phyloP scores from a whole-genome alignment of 2,113 vertebrate genomes.

The Scopus umbretta region DNA sequence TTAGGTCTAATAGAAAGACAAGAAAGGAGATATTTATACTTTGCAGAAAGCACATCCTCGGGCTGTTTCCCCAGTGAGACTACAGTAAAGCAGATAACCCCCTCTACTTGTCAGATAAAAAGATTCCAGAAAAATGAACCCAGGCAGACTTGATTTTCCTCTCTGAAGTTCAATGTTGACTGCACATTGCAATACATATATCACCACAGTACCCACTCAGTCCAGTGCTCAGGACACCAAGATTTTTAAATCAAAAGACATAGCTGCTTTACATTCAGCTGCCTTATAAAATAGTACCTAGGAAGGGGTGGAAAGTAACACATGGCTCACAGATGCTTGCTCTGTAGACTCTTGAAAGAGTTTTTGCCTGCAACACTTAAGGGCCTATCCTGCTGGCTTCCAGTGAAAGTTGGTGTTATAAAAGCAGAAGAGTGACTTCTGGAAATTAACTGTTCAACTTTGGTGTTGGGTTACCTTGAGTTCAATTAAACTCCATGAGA shows the following conservation, averaged over 20 bases:
- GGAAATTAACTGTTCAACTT: background rate
- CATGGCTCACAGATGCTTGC: background rate
- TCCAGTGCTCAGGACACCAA: background rate
- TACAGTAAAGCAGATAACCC: background rate
- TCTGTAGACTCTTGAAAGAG: background rate
- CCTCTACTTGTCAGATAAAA: background rate
- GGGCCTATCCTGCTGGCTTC: background rate
- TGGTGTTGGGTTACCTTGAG: background rate
- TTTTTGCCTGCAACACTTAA: background rate
- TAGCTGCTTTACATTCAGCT: background rate
- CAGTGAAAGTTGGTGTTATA: background rate
- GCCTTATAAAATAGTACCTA: background rate
- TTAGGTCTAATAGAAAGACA: background rate
- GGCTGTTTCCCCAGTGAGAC: background rate
- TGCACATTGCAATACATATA: rapidly evolving
- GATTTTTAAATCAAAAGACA: background rate
- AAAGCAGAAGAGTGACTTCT: background rate
- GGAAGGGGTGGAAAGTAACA: background rate
- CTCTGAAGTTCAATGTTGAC: background rate
- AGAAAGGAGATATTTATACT: background rate
- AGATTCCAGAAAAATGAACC: background rate
- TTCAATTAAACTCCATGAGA: background rate
- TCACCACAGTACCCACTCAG: background rate
- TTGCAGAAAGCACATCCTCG: background rate
- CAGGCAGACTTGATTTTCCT: background rate